phyloP scores from a whole-genome alignment of 2,888 invertebrate genomes.

The Heteromurus nitidus region DNA sequence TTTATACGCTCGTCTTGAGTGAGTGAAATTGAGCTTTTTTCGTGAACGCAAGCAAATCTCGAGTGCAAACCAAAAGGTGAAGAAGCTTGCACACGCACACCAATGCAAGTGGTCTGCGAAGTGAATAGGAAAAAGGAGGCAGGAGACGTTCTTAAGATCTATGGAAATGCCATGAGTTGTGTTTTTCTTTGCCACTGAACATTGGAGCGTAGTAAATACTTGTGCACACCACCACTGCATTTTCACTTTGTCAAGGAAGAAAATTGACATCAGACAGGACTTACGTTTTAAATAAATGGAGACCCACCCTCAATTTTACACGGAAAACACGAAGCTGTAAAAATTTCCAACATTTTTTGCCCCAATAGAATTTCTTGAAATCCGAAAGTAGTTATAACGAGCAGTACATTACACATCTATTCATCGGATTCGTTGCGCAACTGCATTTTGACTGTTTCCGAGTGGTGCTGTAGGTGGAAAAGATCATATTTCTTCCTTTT shows the following conservation, averaged over 20 bases:
- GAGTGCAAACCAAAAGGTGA: conserved; percentile 4
- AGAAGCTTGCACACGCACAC: too few relatives aligned
- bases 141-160: too few relatives aligned
- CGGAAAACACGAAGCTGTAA: neutral
- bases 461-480: too few relatives aligned
- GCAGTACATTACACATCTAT: neutral
- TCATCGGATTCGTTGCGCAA: neutral
- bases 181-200: neutral
- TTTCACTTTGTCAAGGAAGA: conserved; percentile 29
- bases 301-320: conserved; percentile 24
- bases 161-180: neutral
- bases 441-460: too few relatives aligned
- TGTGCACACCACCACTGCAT: neutral
- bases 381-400: too few relatives aligned
- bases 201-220: neutral
- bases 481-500: conserved; percentile 24
- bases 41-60: conserved; percentile 34
- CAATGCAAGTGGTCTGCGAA: too few relatives aligned
- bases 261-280: conserved; percentile 51
- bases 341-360: too few relatives aligned
- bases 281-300: conserved; percentile 47
- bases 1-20: conserved; percentile 30
- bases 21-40: conserved; percentile 42
- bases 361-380: too few relatives aligned
- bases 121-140: too few relatives aligned